These are phyloP conservation scores for Julus scanicus DNA, from an alignment of 2,888 invertebrate species.

Conservation along the genomic window DNA sequence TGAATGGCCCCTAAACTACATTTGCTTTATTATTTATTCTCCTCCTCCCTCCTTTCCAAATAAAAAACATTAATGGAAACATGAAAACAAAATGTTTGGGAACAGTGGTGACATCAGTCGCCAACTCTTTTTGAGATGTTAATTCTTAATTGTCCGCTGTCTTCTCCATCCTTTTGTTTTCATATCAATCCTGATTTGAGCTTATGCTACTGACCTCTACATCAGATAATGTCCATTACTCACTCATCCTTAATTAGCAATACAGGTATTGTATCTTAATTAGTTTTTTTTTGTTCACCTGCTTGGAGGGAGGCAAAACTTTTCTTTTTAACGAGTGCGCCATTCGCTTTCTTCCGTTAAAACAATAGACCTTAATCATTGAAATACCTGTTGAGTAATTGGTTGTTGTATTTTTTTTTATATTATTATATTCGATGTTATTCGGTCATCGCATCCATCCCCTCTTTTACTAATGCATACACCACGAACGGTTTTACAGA, in stretches of 20 bases:
- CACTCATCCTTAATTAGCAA: constrained; percentile 8
- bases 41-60: no score
- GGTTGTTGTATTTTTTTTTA: background rate
- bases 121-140: no score
- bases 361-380: background rate
- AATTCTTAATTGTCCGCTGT: no score
- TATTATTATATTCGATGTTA: background rate
- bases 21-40: no score
- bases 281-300: background rate
- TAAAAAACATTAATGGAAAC: no score
- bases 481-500: background rate
- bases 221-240: constrained; percentile 6
- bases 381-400: constrained; percentile 19
- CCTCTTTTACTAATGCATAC: no score
- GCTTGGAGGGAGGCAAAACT: background rate
- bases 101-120: no score
- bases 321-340: background rate
- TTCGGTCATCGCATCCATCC: background rate
- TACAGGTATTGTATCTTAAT: background rate
- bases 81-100: no score
- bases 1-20: no score
- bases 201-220: constrained; percentile 7
- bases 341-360: background rate
- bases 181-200: background rate
- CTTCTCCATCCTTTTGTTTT: no score